A percentile compares a stretch with the other conserved stretches of the same genome.
phyloP scores from a whole-genome alignment of 2,888 invertebrate species.

The Brachycybe producta region DNA sequence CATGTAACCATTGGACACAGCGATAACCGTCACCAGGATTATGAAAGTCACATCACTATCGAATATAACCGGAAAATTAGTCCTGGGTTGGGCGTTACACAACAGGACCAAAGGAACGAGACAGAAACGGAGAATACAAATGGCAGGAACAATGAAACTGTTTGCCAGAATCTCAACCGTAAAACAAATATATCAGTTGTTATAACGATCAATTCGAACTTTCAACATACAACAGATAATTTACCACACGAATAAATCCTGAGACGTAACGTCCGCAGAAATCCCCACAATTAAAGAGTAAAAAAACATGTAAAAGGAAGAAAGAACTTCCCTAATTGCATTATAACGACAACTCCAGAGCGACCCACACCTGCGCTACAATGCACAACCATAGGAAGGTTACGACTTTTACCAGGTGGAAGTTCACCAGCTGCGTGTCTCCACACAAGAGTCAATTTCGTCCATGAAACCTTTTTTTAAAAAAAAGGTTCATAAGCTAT shows the following conservation, averaged over 20 bases:
- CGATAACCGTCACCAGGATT: not conserved
- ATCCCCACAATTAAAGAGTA: not conserved
- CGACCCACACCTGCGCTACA: constrained; percentile 64
- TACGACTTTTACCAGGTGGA: constrained; percentile 40
- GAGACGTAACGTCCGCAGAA: not conserved
- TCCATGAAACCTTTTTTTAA: constrained; percentile 74
- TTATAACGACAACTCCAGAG: constrained; percentile 62
- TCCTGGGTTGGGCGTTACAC: not conserved
- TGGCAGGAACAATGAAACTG: too few relatives aligned
- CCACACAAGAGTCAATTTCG: constrained; percentile 68
- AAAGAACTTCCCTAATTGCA: constrained; percentile 1
- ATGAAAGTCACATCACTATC: not conserved
- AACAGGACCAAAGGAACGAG: not conserved
- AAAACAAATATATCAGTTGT: too few relatives aligned
- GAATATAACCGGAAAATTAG: not conserved
- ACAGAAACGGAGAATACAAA: too few relatives aligned
- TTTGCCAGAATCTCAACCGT: too few relatives aligned
- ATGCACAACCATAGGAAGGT: constrained; percentile 55
- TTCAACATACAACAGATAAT: too few relatives aligned
- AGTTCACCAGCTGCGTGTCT: constrained; percentile 55
- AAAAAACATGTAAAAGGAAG: not conserved
- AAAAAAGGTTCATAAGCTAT: not conserved
- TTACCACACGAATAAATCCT: not conserved
- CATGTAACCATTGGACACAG: not conserved
- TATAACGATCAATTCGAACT: too few relatives aligned